phyloP scores from a whole-genome alignment of 2,113 vertebrate genomes.

The Pachycephala philippinensis region DNA sequence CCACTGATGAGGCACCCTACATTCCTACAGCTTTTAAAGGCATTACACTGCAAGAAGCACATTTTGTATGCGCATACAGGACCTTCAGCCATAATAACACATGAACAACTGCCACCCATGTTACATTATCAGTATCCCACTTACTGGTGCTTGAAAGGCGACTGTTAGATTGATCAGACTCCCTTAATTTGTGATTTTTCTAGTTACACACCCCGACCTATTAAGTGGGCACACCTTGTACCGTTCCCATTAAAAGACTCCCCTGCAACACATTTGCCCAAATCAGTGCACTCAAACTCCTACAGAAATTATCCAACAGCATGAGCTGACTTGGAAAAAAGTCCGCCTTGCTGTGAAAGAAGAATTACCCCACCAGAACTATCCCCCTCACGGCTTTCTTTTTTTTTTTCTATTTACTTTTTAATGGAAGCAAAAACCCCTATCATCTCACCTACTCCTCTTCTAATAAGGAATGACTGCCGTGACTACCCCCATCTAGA shows the following conservation, averaged over 20 bases:
- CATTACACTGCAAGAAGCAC: not conserved
- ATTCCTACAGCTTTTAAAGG: not conserved
- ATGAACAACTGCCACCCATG: not conserved
- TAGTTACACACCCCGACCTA: conserved; percentile 28
- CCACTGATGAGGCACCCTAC: not conserved
- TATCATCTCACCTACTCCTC: conserved; percentile 74
- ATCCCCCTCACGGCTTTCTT: conserved; percentile 17
- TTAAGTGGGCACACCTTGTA: conserved; percentile 21
- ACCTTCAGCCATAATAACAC: not conserved
- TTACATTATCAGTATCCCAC: not conserved
- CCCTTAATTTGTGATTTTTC: conserved; percentile 47
- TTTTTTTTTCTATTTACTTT: conserved; percentile 34
- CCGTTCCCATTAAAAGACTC: conserved; percentile 55
- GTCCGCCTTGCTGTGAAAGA: conserved; percentile 64
- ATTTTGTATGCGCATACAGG: not conserved
- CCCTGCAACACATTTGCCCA: conserved; percentile 31
- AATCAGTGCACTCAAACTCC: conserved; percentile 64
- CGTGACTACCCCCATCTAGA: conserved; percentile 81
- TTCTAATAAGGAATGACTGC: conserved; percentile 81
- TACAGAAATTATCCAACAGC: conserved; percentile 65
- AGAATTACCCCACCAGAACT: conserved; percentile 55
- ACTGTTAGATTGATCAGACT: conserved; percentile 36
- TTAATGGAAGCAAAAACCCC: conserved; percentile 66
- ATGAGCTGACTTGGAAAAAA: conserved; percentile 39
- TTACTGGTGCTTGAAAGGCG: not conserved